Base-by-base conservation (phyloP, 2,888 invertebrate genomes). In the Tiphia femorata region DNA sequence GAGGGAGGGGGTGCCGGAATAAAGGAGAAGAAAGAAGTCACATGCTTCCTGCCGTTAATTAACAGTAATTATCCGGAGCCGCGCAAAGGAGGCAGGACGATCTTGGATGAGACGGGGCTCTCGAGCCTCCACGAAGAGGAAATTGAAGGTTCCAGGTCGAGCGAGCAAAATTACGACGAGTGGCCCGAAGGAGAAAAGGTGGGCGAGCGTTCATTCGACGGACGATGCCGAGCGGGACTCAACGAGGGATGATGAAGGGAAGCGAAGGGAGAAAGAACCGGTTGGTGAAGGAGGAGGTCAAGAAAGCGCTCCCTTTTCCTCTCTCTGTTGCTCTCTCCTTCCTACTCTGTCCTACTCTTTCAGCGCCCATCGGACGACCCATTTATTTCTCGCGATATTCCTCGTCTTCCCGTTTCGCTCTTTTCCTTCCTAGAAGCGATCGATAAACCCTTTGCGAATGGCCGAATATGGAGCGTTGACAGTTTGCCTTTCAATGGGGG, bases 351-450 rank as follows among this genome's bases (percentile, higher is more conserved):
- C n/a, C n/a, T n/a, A n/a, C n/a, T 55, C 50, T 54, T 51, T 44
- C 35, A 44, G 10, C 46, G n/a, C 8, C 37, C 41, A 12, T 25
- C 47, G 58, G 46, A 60, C 43, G 61, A 67, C 67, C 67, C 60
- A 70, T 69, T 70, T 70, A 64, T 51, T 62, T 57, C 47, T 58
- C 49, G 50, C 49, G 65, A 50, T 51, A 53, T 58, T 51, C 50
- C 48, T 48, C 42, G 40, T 8, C 17, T 27, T 49, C 17, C 49
- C 38, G 42, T 33, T 56, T 51, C 43, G 49, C 12, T 40, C 37
- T 16, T 37, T 48, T 21, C 30, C 14, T 21, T 16, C 17, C 40
- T 50, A 44, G 48, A 43, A n/a, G n/a, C 30, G 47, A 57, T 58
- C 48, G 54, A 55, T 57, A 54, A 59, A 52, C 33, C 52, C 38